Evolutionary conservation across 1,140 invertebrate genomes (phyloP), one percentile per base, ranked within the genome.

Genomic region (Holotrichia oblita): DNA sequence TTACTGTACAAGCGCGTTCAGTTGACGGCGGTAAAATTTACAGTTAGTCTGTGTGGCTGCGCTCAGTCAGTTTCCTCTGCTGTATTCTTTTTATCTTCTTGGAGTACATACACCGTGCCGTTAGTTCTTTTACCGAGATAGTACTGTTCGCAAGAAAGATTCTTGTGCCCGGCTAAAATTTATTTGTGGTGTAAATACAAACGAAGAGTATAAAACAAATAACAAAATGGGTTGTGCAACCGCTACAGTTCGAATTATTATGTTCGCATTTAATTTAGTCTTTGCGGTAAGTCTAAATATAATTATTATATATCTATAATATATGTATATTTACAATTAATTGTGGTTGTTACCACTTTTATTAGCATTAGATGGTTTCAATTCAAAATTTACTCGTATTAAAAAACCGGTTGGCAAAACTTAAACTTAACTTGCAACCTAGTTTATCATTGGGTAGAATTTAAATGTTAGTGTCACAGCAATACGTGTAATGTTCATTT

Each of bases 221-320:
- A 22, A 9, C 64, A 72, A n/a, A 34, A 72, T 72, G 64, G 64
- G 8, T 27, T 72, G 64, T 72, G 22, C 64, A 72, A 72, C 34
- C n/a, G 64, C 24, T 6, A 8, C 22, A 22, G 64, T 72, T 34
- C 24, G 64, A 72, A 34, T 72, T 72, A 24, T 72, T 24, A 72
- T 72, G 64, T 72, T 72, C 3, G 22, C 10, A 40, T 27, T 72
- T 24, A 72, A 72, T 24, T 72, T 72, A 34, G 34, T 72, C 22
- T 72, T 9, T 27, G 64, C 64, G 20, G 64, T 72, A 72, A 72
- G 64, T 72, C 24, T 64, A 22, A 64, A 55, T 7, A 2, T n/a
- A 55, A 14, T 55, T 55, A 55, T 55, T 55, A 20, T 20, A 55
- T n/a, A n/a, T n/a, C n/a, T n/a, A n/a, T n/a, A n/a, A n/a, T n/a